Evolutionary conservation across 2,113 vertebrate genomes (phyloP).

Genomic region (Hucho hucho): DNA sequence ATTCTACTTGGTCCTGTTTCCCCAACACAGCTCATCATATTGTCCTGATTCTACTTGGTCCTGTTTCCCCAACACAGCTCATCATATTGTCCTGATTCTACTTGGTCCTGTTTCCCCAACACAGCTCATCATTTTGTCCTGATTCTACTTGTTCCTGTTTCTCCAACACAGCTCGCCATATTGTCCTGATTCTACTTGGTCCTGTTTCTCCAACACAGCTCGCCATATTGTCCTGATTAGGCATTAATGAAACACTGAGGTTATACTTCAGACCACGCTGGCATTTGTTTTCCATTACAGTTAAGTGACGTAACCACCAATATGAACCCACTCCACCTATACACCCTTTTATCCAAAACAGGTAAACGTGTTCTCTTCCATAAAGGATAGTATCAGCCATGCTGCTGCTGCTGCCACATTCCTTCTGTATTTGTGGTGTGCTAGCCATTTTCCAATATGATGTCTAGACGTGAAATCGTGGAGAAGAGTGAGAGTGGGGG

Average conservation of each 20-base stretch:
- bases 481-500: too few relatives aligned
- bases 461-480: constrained; percentile 86
- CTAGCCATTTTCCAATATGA: constrained; percentile 78
- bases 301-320: constrained; percentile 54
- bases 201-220: constrained; percentile 25
- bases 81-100: too few relatives aligned
- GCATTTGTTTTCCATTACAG: constrained; percentile 71
- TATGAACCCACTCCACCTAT: constrained; percentile 39
- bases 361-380: constrained; percentile 60
- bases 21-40: too few relatives aligned
- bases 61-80: too few relatives aligned
- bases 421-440: constrained; percentile 64
- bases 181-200: not conserved
- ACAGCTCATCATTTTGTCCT: too few relatives aligned
- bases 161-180: too few relatives aligned
- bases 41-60: too few relatives aligned
- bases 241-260: constrained; percentile 73
- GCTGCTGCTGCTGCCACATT: constrained; percentile 50
- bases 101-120: too few relatives aligned
- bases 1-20: too few relatives aligned
- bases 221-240: constrained; percentile 71
- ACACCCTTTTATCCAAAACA: constrained; percentile 47
- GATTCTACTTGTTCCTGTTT: too few relatives aligned
- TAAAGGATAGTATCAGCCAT: constrained; percentile 54
- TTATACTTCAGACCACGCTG: constrained; percentile 56